Conservation (phyloP, 2,797 vertebrate genomes). For the Clamator glandarius region DNA sequence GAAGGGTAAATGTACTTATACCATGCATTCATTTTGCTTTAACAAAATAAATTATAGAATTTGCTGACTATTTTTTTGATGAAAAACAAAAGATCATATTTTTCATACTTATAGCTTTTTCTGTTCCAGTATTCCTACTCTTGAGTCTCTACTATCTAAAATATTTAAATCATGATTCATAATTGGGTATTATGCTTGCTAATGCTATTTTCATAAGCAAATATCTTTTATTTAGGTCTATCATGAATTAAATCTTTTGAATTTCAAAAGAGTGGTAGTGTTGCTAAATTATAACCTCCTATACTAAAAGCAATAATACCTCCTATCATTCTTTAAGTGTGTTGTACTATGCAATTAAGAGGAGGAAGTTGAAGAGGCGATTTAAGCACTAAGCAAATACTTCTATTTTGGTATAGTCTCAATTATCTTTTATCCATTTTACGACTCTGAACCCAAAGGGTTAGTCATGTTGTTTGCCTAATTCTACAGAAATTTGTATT, state of each 20-base stretch:
- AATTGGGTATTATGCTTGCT: background rate
- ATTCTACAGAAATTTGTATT: background rate
- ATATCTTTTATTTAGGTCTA: background rate
- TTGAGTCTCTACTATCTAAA: background rate
- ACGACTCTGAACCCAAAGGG: background rate
- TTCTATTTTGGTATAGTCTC: background rate
- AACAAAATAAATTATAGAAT: background rate
- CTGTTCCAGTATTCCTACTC: background rate
- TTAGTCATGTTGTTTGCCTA: background rate
- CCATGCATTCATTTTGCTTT: background rate
- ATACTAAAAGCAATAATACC: background rate
- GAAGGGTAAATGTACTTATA: conserved; percentile 28
- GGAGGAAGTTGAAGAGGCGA: background rate
- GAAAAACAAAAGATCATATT: background rate
- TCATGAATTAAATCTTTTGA: background rate
- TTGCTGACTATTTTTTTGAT: background rate
- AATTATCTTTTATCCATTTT: background rate
- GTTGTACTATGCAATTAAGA: background rate
- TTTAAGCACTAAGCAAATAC: background rate
- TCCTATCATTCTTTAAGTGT: background rate
- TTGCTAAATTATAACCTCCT: background rate
- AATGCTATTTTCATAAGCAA: background rate
- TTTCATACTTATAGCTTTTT: background rate
- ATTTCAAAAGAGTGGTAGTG: background rate
- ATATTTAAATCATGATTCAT: background rate